Evolutionary conservation across 1,140 invertebrate species (phyloP).

Genomic region (Drosophila dunni): DNA sequence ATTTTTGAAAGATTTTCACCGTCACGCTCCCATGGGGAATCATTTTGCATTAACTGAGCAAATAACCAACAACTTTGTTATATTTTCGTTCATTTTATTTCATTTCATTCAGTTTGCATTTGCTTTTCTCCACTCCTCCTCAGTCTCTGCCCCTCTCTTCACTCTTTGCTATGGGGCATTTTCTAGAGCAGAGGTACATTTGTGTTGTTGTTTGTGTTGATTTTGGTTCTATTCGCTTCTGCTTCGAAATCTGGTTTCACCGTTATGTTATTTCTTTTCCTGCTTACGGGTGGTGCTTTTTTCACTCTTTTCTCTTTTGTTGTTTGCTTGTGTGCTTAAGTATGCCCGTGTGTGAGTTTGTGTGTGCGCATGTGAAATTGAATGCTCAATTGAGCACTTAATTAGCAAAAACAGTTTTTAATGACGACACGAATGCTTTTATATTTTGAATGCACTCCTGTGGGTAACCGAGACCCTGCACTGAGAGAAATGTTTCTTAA

Average conservation of each 20-base stretch:
- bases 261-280: slow-evolving; percentile 24
- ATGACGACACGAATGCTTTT: slow-evolving; percentile 83
- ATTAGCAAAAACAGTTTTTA: slow-evolving; percentile 84
- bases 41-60: slow-evolving; percentile 81
- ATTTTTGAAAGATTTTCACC: slow-evolving; percentile 53
- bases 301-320: slow-evolving; percentile 1
- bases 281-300: slow-evolving; percentile 35
- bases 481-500: slow-evolving; percentile 36
- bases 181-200: slow-evolving; percentile 38
- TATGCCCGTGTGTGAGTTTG: slow-evolving; percentile 41
- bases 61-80: slow-evolving; percentile 83
- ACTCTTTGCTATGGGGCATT: slow-evolving; percentile 37
- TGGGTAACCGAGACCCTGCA: slow-evolving; percentile 44
- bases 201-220: slow-evolving; percentile 20
- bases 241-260: slow-evolving; percentile 58
- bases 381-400: slow-evolving; percentile 84
- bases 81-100: slow-evolving; percentile 81
- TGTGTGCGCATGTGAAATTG: slow-evolving; percentile 75
- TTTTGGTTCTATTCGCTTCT: slow-evolving; percentile 40
- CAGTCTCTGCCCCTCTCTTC: too few species aligned
- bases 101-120: slow-evolving; percentile 47
- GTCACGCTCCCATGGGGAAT: slow-evolving; percentile 65
- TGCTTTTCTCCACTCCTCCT: slow-evolving; percentile 26
- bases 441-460: slow-evolving; percentile 62
- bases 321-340: slow-evolving; percentile 35